Evolutionary conservation across 2,113 vertebrate genomes (phyloP), one percentile per base, ranked within the genome.

Genomic region (Passer domesticus): DNA sequence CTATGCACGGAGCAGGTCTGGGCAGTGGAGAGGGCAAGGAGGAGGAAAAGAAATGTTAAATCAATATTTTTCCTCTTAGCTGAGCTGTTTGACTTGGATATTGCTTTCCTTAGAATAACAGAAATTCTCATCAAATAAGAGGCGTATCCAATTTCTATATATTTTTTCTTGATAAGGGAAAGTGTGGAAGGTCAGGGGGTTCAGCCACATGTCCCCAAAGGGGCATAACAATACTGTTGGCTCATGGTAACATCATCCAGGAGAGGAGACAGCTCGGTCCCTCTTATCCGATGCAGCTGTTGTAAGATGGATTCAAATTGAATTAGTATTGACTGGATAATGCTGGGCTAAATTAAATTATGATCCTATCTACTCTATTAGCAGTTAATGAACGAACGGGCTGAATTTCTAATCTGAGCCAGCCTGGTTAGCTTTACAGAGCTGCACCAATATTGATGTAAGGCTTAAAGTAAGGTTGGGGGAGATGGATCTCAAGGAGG

Each of bases 261-360:
- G 81, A 90, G 90, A 89, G 28, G 28, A 93, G 92, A 94, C 96
- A 94, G 95, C 91, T 91, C 3, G 7, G 70, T 74, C 89, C 60
- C 83, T 78, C 94, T 96, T 92, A 96, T 91, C 94, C 83, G 14
- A 89, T 82, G 92, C 96, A 95, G 95, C 95, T 97, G 94, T 94
- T 92, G 68, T 82, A 94, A 91, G 91, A 95, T 66, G 91, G 95
- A 94, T 94, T 94, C 94, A 95, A 90, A 96, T 39, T 94, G 91
- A 95, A 96, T 96, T 95, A 95, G 62, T 92, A 95, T 86, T 86
- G 92, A 96, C 96, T 95, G 85, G 85, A 89, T 83, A 96, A 95
- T 91, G 91, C 93, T 56, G 92, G 78, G 78, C 83, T 95, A 92
- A 95, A 97, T 97, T 96, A 86, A 96, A 97, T 96, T 96, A 96